Base-by-base conservation (phyloP, 2,888 invertebrate genomes). In the Leucophenga maculata region DNA sequence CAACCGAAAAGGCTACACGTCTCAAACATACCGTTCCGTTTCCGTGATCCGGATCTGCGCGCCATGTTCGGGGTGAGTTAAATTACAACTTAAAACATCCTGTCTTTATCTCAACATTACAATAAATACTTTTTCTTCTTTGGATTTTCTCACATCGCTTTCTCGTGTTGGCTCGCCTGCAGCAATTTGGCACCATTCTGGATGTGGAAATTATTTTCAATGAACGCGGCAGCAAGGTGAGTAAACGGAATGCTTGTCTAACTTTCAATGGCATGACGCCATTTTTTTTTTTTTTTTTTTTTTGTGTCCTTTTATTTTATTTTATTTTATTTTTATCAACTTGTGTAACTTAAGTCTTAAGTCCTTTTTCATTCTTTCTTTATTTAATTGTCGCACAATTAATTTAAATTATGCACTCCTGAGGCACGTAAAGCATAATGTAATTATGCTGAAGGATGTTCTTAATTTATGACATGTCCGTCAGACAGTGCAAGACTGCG, bases 151-250 rank as follows among this genome's bases (percentile, higher is more conserved):
- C 32, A 20, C 20, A 26, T 14, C 60, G 60, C 16, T n/a, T 16
- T 44, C 16, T 16, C 18, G 39, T 44, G n/a, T 18, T 48, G 69
- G 6, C 66, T 1, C 31, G 71, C 72, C 76, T 73, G 65, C 76
- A 98, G 97, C 97, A 98, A 94, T 99, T 96, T 91, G 99, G 99
- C 89, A 94, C 95, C 87, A 99, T 99, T 89, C 93, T 98, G 90
- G 99, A 99, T 91, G 99, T 98, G 90, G 99, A 99, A 93, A 99
- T 99, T 88, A 99, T 99, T 90, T 99, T 99, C 93, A 99, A 99
- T 91, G 99, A 99, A 91, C 93, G 99, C 84, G 99, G 99, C 90
- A 98, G 98, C 85, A 99, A 99, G 97, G 99, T 99, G 94, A 94
- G 96, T 89, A 72, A 54, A 70, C 26, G 50, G 4, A 50, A 50